Evolutionary conservation across 1,140 invertebrate genomes (phyloP), one percentile per base, ranked within the genome.

Genomic region (Cydia amplana): DNA sequence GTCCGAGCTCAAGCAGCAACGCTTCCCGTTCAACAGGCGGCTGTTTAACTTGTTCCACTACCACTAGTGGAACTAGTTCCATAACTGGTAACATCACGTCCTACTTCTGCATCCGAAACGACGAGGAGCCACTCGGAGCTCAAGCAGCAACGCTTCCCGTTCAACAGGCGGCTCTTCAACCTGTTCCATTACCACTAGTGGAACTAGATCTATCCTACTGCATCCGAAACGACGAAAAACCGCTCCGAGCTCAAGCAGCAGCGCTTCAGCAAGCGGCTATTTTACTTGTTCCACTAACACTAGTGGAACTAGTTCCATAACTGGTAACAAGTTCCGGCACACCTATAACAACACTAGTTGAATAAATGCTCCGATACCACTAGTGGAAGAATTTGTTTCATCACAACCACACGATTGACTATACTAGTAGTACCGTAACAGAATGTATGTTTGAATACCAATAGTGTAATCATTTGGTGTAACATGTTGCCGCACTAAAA

Each of bases 51-150:
- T 91, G 65, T 91, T 91, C 82, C 90, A 90, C 77, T 90, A 90
- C 78, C 90, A 91, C 76, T 90, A 87, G n/a, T 20, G 18, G 51
- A 20, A 9, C 51, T n/a, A n/a, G 49, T 51, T 51, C 49, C 49
- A 51, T 43, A 43, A 43, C 43, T 43, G 43, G 43, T 14, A 14
- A 14, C 12, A 43, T 43, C 2, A 14, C 12, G 3, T 25, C 25
- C 25, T 25, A 43, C 43, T 97, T 97, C 90, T 96, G 95, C 87
- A 96, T 96, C 77, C 90, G 96, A 32, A 94, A 94, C 72, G 96
- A 96, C 79, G 96, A 96, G 51, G 96, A 96, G 80, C 94, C 96
- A 88, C 94, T 95, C 94, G 18, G 95, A 95, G 79, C 83, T 90
- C 83, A 89, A 89, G 4, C 28, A 28, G 78, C 85, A 78, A 65